phyloP scores from a whole-genome alignment of 2,888 invertebrate species.

The Campoplex nolae region DNA sequence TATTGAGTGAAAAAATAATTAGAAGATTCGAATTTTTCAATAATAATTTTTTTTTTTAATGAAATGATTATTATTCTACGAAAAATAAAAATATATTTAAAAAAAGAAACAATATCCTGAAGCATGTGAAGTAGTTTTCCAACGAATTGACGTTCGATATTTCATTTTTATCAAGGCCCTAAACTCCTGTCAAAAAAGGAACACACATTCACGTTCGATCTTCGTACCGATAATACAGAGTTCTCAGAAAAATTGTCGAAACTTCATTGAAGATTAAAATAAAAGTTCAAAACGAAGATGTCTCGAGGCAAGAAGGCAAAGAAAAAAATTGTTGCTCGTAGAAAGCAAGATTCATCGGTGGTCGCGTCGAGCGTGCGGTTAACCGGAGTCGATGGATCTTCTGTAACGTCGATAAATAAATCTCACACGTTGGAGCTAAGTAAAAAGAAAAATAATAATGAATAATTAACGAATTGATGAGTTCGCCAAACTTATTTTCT shows the following conservation, averaged over 20 bases:
- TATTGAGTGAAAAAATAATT: not conserved
- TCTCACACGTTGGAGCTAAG: conserved; percentile 42
- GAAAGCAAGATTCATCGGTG: conserved; percentile 46
- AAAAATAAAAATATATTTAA: not conserved
- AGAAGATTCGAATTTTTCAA: not conserved
- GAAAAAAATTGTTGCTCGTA: conserved; percentile 60
- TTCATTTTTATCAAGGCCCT: not conserved
- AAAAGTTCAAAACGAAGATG: conserved; percentile 34
- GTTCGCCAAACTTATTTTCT: not conserved
- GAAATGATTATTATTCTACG: not conserved
- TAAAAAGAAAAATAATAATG: conserved; percentile 33
- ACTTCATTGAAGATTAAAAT: not conserved
- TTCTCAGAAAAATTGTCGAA: conserved; percentile 21
- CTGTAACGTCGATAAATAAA: conserved; percentile 45
- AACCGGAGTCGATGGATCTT: conserved; percentile 29
- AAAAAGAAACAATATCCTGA: conserved; percentile 15
- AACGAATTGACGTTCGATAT: conserved; percentile 26
- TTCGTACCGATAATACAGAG: conserved; percentile 29
- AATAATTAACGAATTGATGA: not conserved
- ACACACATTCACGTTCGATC: not conserved
- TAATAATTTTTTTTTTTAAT: not conserved
- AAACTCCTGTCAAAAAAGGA: conserved; percentile 40
- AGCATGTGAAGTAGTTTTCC: conserved; percentile 37
- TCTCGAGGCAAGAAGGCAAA: conserved; percentile 67
- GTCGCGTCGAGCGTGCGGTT: conserved; percentile 29